Conservation (phyloP, 1,140 invertebrate genomes). For the Pseudoatta argentina region DNA sequence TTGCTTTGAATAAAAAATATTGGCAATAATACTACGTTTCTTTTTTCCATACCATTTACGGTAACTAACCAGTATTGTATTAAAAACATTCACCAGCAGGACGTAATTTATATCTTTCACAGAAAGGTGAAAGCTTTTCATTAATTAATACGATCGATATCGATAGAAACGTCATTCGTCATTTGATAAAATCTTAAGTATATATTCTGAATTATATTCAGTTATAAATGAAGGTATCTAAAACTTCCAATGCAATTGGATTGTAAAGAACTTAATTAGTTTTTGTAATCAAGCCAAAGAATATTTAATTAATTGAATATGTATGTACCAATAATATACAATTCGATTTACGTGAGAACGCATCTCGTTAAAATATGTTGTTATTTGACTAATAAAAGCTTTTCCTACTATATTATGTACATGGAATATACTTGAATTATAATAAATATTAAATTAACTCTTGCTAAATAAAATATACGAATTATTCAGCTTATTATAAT, state of each 20-base stretch:
- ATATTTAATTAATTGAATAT: constrained; percentile 31
- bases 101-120: neutral
- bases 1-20: constrained; percentile 75
- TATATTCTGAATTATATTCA: neutral
- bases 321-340: neutral
- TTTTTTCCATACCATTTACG: constrained; percentile 13
- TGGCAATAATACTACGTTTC: constrained; percentile 46
- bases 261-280: constrained; percentile 33
- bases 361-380: constrained; percentile 10
- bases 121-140: constrained; percentile 14
- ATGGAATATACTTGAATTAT: neutral
- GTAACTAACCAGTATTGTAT: neutral
- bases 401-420: neutral
- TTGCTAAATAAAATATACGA: neutral
- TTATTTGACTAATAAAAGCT: neutral
- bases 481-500: neutral
- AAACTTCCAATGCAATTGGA: neutral
- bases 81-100: neutral
- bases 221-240: neutral
- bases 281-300: neutral
- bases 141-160: constrained; percentile 39
- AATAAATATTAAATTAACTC: constrained; percentile 4
- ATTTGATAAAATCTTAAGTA: constrained; percentile 11
- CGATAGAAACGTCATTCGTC: neutral
- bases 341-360: constrained; percentile 19